These are phyloP conservation scores for Ennomos fuscantarius DNA, from an alignment of 2,888 invertebrate species.

Conservation along the genomic window DNA sequence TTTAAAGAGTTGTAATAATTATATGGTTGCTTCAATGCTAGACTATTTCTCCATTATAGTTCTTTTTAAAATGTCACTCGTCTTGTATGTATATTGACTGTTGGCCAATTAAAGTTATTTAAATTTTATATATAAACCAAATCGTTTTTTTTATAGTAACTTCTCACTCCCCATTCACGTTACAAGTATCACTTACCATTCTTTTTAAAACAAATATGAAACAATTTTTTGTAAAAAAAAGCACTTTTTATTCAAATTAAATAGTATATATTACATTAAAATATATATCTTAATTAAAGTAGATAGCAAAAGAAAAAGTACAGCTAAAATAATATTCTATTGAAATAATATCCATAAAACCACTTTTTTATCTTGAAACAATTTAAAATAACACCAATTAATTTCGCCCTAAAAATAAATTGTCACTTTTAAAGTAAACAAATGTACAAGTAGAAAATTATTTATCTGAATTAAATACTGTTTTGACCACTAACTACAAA, in stretches of 20 bases:
- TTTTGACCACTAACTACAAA: conserved; percentile 55
- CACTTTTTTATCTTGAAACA: conserved; percentile 58
- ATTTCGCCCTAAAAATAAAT: conserved; percentile 68
- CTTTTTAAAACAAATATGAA: conserved; percentile 30
- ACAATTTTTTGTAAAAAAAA: conserved; percentile 66
- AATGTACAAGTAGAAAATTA: conserved; percentile 66
- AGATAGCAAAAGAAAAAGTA: conserved; percentile 82
- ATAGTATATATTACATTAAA: conserved; percentile 84
- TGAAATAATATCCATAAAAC: conserved; percentile 79
- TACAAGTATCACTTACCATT: no score
- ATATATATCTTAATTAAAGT: conserved; percentile 83
- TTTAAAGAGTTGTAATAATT: conserved; percentile 54
- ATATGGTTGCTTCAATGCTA: conserved; percentile 53
- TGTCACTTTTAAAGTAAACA: conserved; percentile 66
- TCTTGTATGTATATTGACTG: conserved; percentile 63
- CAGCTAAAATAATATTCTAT: conserved; percentile 77
- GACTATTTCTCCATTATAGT: conserved; percentile 49
- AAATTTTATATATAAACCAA: conserved; percentile 15
- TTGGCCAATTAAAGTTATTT: conserved; percentile 67
- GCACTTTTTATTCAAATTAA: conserved; percentile 85
- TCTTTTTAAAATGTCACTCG: conserved; percentile 45
- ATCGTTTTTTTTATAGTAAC: conserved; percentile 7
- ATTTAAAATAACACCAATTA: conserved; percentile 67
- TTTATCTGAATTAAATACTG: conserved; percentile 68
- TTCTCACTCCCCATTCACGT: no score